Base-by-base conservation (phyloP, 1,140 invertebrate genomes). In the Hermetia illucens region DNA sequence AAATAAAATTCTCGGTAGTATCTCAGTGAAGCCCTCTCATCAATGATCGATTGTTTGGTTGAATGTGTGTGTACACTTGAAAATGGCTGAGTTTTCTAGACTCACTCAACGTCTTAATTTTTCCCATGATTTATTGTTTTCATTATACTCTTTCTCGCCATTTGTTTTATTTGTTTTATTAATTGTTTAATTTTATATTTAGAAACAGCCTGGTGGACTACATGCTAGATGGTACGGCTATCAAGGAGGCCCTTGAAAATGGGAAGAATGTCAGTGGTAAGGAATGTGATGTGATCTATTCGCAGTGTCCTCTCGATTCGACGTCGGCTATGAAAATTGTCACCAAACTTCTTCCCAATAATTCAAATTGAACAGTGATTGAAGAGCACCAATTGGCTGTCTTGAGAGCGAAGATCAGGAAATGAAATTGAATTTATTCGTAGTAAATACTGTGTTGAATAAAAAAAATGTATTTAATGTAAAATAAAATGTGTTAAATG, bases 191-290 rank as follows among this genome's bases (percentile, higher is more conserved):
- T 40, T 43, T 44, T 35, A 48, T 35, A 67, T 67, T 37, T 57
- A 81, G 77, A 40, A 85, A 82, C 47, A 68, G 76, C 1, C 48
- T 84, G 10, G 66, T 85, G 10, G 71, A 72, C 1, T 77, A 78
- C 4, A 71, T 82, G 45, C 54, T 83, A 21, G 76, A 80, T 46
- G 82, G 82, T 0, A 83, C 81, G 1, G 70, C 77, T 1, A 71
- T 86, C 19, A 79, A 81, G 52, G 73, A 82, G 44, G 82, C 82
- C 0, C 60, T 84, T 13, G 71, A 79, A 27, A 66, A 72, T 12
- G 83, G 80, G 2, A 69, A 68, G 41, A 63, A 67, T 15, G 44
- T 64, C 8, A 68, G 73, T 45, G 46, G 45, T 3, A 62, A 67
- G n/a, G 66, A 72, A 39, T 81, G 78, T 44, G 63, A 70, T 21